Evolutionary conservation across 2,797 vertebrate genomes (phyloP), one percentile per base, ranked within the genome.

Genomic region (Cottoperca gobio): DNA sequence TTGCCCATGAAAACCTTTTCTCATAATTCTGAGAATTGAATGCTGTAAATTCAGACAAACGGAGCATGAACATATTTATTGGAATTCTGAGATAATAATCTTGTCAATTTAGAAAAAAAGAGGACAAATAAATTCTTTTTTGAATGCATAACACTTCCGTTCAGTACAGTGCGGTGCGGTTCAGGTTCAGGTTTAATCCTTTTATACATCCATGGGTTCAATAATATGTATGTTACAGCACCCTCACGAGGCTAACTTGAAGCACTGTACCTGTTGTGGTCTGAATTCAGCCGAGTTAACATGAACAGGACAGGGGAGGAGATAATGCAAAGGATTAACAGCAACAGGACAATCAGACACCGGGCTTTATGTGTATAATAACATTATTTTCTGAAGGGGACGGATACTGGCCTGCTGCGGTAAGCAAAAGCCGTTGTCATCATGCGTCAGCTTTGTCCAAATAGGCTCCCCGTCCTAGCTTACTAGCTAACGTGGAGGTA

Each of bases 401-500:
- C 49, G 7, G 24, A 52, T 0, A 73, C 23, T n/a, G 37, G 13
- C 24, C 23, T 33, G 33, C 19, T 26, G 53, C 53, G 81, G 83
- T 86, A 79, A 81, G 88, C 2, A 9, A 52, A 53, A 37, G 16
- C 52, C 42, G 3, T 3, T 46, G 57, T 57, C 45, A 53, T 23
- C 8, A 0, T 42, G 45, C 14, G 31, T 73, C 39, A 39, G 52
- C 50, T 58, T 46, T 58, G 58, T 77, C 12, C 39, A 37, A 42
- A 40, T 4, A 49, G 14, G 26, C 60, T 81, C 6, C 28, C 13
- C 35, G 31, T 52, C 26, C 21, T 76, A 74, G 85, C 84, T 23
- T 8, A 26, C 28, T 8, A 68, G 90, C 88, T 88, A 80, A 73
- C 62, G 6, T 68, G 13, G 33, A n/a, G 49, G 60, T 61, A 49